Evolutionary conservation across 2,888 invertebrate genomes (phyloP).

Genomic region (Papilio protenor): DNA sequence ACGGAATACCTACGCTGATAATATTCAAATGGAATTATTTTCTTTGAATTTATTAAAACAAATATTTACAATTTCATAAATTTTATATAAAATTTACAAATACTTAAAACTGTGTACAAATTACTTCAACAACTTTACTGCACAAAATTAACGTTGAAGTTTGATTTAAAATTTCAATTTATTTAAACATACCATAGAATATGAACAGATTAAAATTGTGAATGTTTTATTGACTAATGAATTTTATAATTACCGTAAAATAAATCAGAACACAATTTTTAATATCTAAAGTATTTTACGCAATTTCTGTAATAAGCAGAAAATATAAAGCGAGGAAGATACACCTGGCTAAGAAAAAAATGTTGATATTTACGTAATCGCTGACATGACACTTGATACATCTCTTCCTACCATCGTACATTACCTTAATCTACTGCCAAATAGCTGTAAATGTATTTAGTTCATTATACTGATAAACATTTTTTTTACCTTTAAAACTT

Average conservation of each 20-base stretch:
- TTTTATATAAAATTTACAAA: not conserved
- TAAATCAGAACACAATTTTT: not conserved
- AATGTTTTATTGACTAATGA: no score
- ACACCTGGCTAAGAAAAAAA: conserved; percentile 23
- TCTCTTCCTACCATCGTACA: not conserved
- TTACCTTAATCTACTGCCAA: conserved; percentile 11
- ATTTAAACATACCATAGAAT: no score
- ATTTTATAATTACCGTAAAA: not conserved
- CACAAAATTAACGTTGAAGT: not conserved
- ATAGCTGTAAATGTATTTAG: not conserved
- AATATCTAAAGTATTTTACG: not conserved
- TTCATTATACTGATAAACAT: not conserved
- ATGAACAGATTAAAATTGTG: not conserved
- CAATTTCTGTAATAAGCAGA: not conserved
- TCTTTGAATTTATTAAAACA: not conserved
- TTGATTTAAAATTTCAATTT: not conserved
- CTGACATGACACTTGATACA: conserved; percentile 28
- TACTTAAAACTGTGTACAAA: not conserved
- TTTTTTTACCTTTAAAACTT: not conserved
- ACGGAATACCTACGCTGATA: conserved; percentile 24
- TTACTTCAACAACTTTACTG: not conserved
- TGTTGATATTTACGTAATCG: conserved; percentile 30
- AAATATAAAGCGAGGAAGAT: not conserved
- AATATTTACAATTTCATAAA: not conserved
- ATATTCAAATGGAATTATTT: conserved; percentile 2